phyloP scores from a whole-genome alignment of 2,888 invertebrate species.

The Eilema griseolum region DNA sequence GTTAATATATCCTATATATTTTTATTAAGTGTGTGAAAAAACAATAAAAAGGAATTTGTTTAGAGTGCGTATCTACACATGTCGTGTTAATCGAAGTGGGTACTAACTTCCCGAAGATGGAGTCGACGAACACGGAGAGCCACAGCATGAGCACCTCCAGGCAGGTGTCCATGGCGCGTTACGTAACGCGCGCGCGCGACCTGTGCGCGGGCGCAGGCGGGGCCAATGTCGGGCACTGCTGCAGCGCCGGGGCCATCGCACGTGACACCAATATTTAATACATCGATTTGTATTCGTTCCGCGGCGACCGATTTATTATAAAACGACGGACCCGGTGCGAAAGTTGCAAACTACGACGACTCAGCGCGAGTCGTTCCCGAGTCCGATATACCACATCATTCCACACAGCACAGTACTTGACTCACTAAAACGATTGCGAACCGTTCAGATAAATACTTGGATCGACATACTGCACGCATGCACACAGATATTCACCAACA shows the following conservation, averaged over 20 bases:
- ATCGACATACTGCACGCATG: conserved; percentile 14
- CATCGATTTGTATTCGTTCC: conserved; percentile 42
- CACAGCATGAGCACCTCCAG: conserved; percentile 62
- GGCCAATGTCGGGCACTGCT: conserved; percentile 27
- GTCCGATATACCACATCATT: conserved; percentile 10
- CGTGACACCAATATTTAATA: conserved; percentile 51
- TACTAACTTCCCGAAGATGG: conserved; percentile 66
- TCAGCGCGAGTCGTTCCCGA: conserved; percentile 16
- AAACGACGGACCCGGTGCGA: conserved; percentile 36
- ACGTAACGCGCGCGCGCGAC: conserved; percentile 24
- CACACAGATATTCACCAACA: conserved; percentile 10
- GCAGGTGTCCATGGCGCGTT: conserved; percentile 54
- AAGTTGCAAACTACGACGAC: conserved; percentile 32
- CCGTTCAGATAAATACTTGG: conserved; percentile 12
- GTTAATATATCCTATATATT: neutral
- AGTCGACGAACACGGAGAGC: conserved; percentile 60
- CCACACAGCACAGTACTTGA: conserved; percentile 6
- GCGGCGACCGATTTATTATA: conserved; percentile 40
- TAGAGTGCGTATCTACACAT: neutral
- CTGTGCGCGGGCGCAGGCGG: conserved; percentile 13
- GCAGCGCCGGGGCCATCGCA: conserved; percentile 42
- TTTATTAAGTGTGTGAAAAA: neutral
- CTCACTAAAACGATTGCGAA: conserved; percentile 14
- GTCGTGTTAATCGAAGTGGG: neutral
- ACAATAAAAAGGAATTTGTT: neutral